Base-by-base conservation (phyloP, 2,888 invertebrate species). In the Himalopsyche japonica region DNA sequence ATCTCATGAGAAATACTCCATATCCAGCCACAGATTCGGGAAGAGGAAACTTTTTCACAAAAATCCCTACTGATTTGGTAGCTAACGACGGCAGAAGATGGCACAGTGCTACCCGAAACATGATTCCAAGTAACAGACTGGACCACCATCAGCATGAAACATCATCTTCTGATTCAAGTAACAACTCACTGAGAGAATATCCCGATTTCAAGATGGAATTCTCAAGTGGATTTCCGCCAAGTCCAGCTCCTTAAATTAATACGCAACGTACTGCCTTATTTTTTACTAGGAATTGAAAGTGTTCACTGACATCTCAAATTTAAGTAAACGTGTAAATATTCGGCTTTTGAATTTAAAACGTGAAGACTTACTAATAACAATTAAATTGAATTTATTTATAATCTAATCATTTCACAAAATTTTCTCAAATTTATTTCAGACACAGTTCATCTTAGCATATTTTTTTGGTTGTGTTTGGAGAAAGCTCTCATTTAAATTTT, bases 181-280 rank as follows among this genome's bases (percentile, higher is more conserved):
- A 90, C 18, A 90, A 90, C 86, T 90, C 91, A 83, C 80, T 84
- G 76, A 76, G 76, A 15, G 91, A 89, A 88, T 89, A 89, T 85
- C 89, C 90, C 86, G 90, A 90, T 84, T 91, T 90, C 87, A 89
- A 89, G 78, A 89, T 89, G 80, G 90, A 91, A 82, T 88, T 86
- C 90, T 90, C 86, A 77, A 88, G 89, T 49, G 89, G 90, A 64
- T 88, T 91, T 82, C 91, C 91, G 84, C 91, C 91, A 32, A 91
- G 91, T 87, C 91, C 91, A 86, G 91, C 91, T 85, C 91, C 91
- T 89, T 91, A 90, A 85, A 81, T 81, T 76, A 12, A 34, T 78
- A 82, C 18, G 27, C 32, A 70, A 48, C 4, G 30, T 43, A 82
- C 24, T 77, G 70, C 70, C 70, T 70, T 70, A 70, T 70, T 70